phyloP scores from a whole-genome alignment of 2,888 invertebrate species.

The Galeopsomyia nigrocyanea region DNA sequence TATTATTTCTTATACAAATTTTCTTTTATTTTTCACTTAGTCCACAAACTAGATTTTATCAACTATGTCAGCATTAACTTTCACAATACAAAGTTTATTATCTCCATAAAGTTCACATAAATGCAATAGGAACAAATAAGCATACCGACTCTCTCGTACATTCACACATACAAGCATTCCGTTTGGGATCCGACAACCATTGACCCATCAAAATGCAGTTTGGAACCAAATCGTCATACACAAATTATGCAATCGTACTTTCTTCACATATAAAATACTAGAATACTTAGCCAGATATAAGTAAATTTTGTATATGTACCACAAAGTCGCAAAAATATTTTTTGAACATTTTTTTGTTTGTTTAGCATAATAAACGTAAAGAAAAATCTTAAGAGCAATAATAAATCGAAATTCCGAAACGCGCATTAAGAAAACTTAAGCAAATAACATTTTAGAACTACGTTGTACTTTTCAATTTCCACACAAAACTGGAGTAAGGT shows the following conservation, averaged over 20 bases:
- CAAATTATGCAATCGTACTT: slow-evolving; percentile 1
- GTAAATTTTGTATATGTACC: slow-evolving; percentile 23
- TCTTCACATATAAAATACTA: slow-evolving; percentile 24
- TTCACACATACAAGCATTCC: too few species aligned
- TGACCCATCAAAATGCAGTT: too few species aligned
- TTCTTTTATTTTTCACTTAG: too few species aligned
- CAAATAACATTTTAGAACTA: slow-evolving; percentile 8
- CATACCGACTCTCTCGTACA: too few species aligned
- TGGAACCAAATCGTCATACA: too few species aligned
- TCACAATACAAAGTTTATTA: too few species aligned
- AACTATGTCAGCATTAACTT: too few species aligned
- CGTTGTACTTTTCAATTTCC: slow-evolving; percentile 2
- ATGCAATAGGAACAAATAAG: too few species aligned
- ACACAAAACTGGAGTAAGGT: background rate
- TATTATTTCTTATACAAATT: too few species aligned
- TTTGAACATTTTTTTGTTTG: slow-evolving; percentile 11
- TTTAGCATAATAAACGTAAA: slow-evolving; percentile 5
- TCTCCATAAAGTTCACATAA: too few species aligned
- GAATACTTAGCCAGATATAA: slow-evolving; percentile 2
- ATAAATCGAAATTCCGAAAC: background rate
- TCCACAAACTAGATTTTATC: too few species aligned
- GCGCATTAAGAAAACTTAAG: background rate
- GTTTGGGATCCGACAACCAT: too few species aligned
- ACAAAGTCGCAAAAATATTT: slow-evolving; percentile 37
- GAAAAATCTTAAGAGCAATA: slow-evolving; percentile 17